Percentiles rank a stretch among this genome's conserved stretches.
Evolutionary conservation across 2,113 vertebrate species (phyloP).

Genomic region (Castor canadensis): DNA sequence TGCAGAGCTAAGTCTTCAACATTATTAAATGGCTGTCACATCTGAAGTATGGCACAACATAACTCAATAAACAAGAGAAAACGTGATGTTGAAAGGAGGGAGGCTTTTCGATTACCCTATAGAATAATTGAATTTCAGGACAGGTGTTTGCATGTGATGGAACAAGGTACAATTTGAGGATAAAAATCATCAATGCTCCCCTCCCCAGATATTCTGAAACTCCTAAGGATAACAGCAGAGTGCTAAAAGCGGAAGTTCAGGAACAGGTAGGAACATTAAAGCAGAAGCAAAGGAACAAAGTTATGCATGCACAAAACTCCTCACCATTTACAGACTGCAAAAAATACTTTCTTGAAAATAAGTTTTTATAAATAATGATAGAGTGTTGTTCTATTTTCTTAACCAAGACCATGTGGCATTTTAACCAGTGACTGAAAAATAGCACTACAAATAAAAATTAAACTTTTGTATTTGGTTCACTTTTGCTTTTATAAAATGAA

Average conservation of each 20-base stretch:
- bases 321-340: background rate
- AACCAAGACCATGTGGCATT: background rate
- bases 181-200: background rate
- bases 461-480: background rate
- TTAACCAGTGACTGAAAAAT: background rate
- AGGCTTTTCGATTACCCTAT: constrained; percentile 65
- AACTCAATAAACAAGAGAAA: constrained; percentile 83
- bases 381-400: background rate
- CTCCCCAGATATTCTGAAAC: background rate
- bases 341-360: background rate
- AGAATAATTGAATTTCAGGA: constrained; percentile 80
- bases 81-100: constrained; percentile 74
- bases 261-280: background rate
- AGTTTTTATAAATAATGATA: background rate
- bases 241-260: background rate
- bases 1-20: constrained; percentile 86
- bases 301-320: too few species aligned
- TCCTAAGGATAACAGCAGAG: background rate
- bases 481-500: background rate
- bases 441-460: background rate
- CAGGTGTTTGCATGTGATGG: constrained; percentile 79
- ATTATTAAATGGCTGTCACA: constrained; percentile 86
- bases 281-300: background rate
- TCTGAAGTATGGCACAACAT: constrained; percentile 80
- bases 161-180: constrained; percentile 53